phyloP scores from a whole-genome alignment of 2,113 vertebrate species.

The Isurus oxyrinchus region DNA sequence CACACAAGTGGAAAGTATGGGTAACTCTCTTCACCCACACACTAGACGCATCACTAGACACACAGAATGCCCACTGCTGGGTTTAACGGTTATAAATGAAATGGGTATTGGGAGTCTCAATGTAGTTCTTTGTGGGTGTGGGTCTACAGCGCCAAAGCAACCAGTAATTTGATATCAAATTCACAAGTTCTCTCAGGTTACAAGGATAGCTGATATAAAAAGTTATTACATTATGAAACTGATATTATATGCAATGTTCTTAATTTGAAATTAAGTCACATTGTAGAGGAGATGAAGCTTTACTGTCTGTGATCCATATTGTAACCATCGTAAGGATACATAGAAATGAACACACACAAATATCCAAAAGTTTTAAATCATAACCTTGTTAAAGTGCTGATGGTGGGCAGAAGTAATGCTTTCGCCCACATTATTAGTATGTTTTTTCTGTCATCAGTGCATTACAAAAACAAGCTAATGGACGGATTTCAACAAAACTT shows the following conservation, averaged over 20 bases:
- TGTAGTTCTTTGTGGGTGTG: neutral
- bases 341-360: neutral
- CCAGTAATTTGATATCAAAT: neutral
- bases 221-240: neutral
- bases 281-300: neutral
- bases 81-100: too few species aligned
- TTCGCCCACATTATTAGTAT: too few species aligned
- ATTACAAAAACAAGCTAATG: too few species aligned
- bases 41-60: too few species aligned
- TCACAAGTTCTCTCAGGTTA: neutral
- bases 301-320: neutral
- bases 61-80: too few species aligned
- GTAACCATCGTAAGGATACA: neutral
- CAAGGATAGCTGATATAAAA: neutral
- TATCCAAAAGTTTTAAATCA: neutral
- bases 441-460: too few species aligned
- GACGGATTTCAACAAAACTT: too few species aligned
- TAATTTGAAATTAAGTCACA: neutral
- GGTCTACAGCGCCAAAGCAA: neutral
- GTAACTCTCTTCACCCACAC: too few species aligned
- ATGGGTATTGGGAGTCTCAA: neutral
- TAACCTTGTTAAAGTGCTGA: neutral
- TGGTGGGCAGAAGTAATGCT: too few species aligned
- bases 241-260: neutral
- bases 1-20: too few species aligned